Base-by-base conservation (phyloP, 1,140 invertebrate genomes). In the Drosophila nasuta region DNA sequence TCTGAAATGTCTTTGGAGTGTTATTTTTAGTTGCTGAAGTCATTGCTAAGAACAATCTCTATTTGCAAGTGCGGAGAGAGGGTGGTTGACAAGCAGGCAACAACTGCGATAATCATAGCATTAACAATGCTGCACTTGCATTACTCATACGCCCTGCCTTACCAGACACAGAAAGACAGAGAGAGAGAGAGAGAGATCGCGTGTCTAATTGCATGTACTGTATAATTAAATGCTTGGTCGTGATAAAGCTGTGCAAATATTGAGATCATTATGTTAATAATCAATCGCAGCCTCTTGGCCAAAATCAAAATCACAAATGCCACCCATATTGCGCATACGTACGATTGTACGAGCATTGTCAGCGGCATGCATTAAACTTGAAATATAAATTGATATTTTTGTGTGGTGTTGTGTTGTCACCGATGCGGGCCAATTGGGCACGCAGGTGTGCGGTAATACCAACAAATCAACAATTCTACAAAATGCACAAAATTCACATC, bases 241-340 rank as follows among this genome's bases (percentile, higher is more conserved):
- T 89, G 85, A 89, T 89, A 89, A 83, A 89, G 86, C 73, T 76
- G 85, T 81, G 75, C 78, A 89, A 89, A 89, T 89, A 89, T 89
- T 89, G 85, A 89, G 85, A 89, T 89, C 85, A 89, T 89, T 89
- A 89, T 89, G 85, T 77, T 89, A 89, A 89, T 89, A 77, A 46
- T 45, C 25, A 20, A 45, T 17, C 76, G 68, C 58, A 63, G 69
- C 81, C 66, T 83, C 85, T 85, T 52, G 62, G 62, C 62, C 46
- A 79, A 68, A 49, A 77, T 73, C 58, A 77, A 79, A 79, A 79
- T 77, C 58, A 77, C 51, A 79, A 79, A 79, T 77, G 77, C 77
- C 83, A 87, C 75, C 65, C 81, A 75, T 77, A 69, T 75, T 67
- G 56, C 71, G 73, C 72, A 77, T 79, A 62, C 10, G 20, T 56